Evolutionary conservation across 2,113 vertebrate species (phyloP).

Genomic region (Planiliza haematocheilus): DNA sequence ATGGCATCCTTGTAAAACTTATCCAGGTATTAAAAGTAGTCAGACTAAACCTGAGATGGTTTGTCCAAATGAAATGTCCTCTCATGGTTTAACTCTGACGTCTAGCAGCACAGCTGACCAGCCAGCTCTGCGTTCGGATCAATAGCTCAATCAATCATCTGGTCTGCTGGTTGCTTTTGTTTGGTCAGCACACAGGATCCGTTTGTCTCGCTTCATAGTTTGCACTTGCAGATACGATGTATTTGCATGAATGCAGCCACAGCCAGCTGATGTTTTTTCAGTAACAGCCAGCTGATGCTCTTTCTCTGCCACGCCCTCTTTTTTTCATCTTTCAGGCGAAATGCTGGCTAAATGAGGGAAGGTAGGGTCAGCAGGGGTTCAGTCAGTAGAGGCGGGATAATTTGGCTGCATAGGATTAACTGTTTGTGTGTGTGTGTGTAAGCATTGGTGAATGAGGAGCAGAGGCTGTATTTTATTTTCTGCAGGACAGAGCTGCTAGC

Average conservation of each 20-base stretch:
- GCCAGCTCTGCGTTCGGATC: constrained; percentile 48
- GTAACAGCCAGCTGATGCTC: constrained; percentile 18
- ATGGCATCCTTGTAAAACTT: neutral
- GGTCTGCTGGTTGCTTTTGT: constrained; percentile 30
- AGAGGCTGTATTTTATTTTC: constrained; percentile 25
- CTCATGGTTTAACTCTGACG: constrained; percentile 17
- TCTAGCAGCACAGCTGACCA: constrained; percentile 25
- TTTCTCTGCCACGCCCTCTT: constrained; percentile 7
- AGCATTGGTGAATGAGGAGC: neutral
- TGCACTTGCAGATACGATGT: constrained; percentile 27
- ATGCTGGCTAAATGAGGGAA: constrained; percentile 40
- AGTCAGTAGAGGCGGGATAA: constrained; percentile 52
- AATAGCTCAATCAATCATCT: constrained; percentile 59
- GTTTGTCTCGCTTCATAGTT: constrained; percentile 7
- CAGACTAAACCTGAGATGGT: neutral
- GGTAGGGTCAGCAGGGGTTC: constrained; percentile 55
- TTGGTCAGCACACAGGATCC: constrained; percentile 19
- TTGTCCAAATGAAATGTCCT: neutral
- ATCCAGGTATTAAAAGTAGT: neutral
- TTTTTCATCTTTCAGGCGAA: constrained; percentile 24
- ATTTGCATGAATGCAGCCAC: constrained; percentile 28
- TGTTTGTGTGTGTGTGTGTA: constrained; percentile 19
- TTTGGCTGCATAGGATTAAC: constrained; percentile 55
- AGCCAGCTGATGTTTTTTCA: constrained; percentile 19
- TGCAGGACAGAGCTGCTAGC: constrained; percentile 21